Evolutionary conservation across 2,888 invertebrate species (phyloP), one percentile per base, ranked within the genome.

Genomic region (Melanargia galathea): DNA sequence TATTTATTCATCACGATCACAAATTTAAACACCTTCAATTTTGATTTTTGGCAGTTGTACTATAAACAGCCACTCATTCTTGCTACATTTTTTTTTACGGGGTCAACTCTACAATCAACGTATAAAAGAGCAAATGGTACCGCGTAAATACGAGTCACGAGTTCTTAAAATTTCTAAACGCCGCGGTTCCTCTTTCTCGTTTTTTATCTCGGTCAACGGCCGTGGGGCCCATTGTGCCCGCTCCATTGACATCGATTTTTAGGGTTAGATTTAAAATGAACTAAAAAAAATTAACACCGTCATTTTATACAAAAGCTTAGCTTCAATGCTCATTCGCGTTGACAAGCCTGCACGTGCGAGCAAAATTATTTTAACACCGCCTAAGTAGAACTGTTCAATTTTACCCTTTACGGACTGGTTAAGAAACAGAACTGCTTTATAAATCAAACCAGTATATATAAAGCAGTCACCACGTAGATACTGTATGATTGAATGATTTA

Each of bases 121-220:
- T 11, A 20, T 13, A 35, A 52, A 52, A 52, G 52, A 52, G 20
- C 52, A 52, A 52, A 52, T 33, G 52, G 33, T 7, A 20, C 20
- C 52, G 52, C 38, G 54, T 55, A 58, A 59, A 64, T 65, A 59
- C 66, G 81, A 83, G 80, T 84, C 82, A 82, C 82, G 76, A 83
- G 82, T 82, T 84, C 78, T 79, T 75, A 78, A 83, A n/a, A 54
- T 83, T 81, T 81, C 82, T 82, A 78, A 77, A 75, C 74, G 76
- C 57, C 75, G 71, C 75, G 71, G 75, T 75, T 75, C 72, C 76
- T 78, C 76, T 64, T 80, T 75, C 70, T 84, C 83, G 62, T 84
- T 87, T 88, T 84, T 87, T 86, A 83, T 84, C 84, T 84, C 86
- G 87, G 89, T 90, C 87, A 89, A 87, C 80, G 87, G 79, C 87